Base-by-base conservation (phyloP, 1,140 invertebrate genomes). In the Lasioglossum baleicum region DNA sequence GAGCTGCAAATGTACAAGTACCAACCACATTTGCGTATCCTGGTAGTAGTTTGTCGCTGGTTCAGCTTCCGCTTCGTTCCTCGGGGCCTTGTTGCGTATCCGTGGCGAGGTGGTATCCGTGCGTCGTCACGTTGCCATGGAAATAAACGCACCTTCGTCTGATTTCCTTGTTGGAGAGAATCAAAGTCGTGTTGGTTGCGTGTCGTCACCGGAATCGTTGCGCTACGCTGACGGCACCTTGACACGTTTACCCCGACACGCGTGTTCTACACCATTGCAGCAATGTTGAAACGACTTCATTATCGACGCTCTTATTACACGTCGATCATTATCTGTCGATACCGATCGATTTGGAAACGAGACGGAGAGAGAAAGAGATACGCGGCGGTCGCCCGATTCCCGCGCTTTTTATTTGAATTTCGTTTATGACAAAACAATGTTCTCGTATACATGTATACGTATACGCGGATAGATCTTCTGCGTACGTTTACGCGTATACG, bases 221-320 rank as follows among this genome's bases (percentile, higher is more conserved):
- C 61, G 75, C 61, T 78, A 82, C 61, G 83, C 68, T 79, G 77
- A 73, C 77, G 83, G 78, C 81, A 88, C 90, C 89, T 90, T 89
- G 90, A 90, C 90, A 90, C 91, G 88, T 91, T 91, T 90, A 91
- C 84, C 88, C 90, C 84, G 67, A 85, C 74, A 72, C 66, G 80
- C 75, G 81, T 64, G 51, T 73, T 77, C 80, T 76, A 70, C 53
- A 71, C 80, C 48, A 61, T 58, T 48, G 64, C 74, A 66, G 44
- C 31, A 77, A 67, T 40, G 69, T 82, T 53, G 80, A 65, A 69
- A 79, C 69, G 68, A 63, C 22, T 67, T 79, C 69, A 74, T 72
- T 78, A 70, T 65, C 69, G 69, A 53, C n/a, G 53, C 63, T 77
- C 60, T 40, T 53, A 22, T 79, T 79, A 44, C 60, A 51, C 68